Conservation (phyloP, 2,113 vertebrate genomes). For the Paratilapia polleni region DNA sequence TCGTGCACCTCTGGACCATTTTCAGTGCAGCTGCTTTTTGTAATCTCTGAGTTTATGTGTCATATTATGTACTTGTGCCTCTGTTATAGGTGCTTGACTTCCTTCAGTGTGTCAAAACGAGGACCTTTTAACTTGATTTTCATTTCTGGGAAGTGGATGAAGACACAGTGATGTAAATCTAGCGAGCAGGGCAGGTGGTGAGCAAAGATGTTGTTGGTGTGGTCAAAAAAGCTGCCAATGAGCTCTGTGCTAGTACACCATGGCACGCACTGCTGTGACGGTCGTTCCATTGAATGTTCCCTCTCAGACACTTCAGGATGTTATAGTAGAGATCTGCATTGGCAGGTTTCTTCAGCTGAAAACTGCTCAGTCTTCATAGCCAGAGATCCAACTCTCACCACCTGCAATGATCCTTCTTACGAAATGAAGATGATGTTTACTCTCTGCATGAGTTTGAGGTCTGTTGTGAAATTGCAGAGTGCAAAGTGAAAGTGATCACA, state of each 20-base stretch:
- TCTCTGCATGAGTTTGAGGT: background rate
- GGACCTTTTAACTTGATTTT: background rate
- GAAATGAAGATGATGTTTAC: no score
- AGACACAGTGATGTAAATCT: background rate
- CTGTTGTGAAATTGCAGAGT: accelerated
- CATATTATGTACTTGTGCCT: background rate
- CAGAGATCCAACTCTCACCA: background rate
- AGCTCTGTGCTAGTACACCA: background rate
- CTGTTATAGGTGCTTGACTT: background rate
- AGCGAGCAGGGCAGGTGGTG: background rate
- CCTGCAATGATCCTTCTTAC: background rate
- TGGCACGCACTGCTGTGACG: no score
- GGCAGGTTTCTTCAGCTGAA: background rate
- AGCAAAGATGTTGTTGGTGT: no score
- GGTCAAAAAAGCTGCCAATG: background rate
- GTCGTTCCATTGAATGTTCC: no score
- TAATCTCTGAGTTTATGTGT: background rate
- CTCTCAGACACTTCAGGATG: background rate
- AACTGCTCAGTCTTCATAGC: background rate
- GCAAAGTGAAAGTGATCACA: background rate
- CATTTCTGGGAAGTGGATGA: background rate
- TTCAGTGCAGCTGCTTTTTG: background rate
- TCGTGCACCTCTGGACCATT: background rate
- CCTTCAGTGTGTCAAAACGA: background rate
- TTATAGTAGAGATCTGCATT: background rate